Base-by-base conservation (phyloP, 2,888 invertebrate genomes). In the Latheticus oryzae region DNA sequence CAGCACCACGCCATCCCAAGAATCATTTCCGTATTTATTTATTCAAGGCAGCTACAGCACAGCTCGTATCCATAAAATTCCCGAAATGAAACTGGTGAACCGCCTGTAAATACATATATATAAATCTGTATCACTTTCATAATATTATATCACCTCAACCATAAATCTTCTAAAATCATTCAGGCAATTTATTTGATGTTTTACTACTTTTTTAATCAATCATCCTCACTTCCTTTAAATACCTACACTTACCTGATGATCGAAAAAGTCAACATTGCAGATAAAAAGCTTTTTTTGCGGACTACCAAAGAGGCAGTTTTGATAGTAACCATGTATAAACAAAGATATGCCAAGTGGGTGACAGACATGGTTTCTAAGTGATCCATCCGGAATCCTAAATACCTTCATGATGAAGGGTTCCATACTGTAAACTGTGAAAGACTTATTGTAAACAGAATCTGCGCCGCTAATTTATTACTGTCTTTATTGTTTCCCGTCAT, bases 1-100 rank as follows among this genome's bases (percentile, higher is more conserved):
- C 61, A 62, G 57, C 59, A 62, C 51, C 60, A 58, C 56, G 60
- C 58, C 63, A 59, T 58, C 69, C 69, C 65, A 68, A 73, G 74
- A 75, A 75, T 75, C 75, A 71, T 76, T 74, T 73, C 70, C 72
- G 60, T 76, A 74, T 76, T 76, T 76, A 75, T 76, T 76, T 76
- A 72, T 72, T 61, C 68, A 74, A 73, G 73, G 68, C 75, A 69
- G 72, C 71, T 69, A 72, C 73, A 71, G 70, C 62, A 71, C 73
- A 68, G 67, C 68, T 64, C 67, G 72, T 73, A 74, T 73, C 73
- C 73, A 75, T 75, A 75, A 75, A 76, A 72, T 70, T 65, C 63
- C 35, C 58, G 61, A 62, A 64, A 60, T 50, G 50, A 65, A 57
- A 56, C 52, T 60, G 47, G 37, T 60, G 55, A 28, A 54, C 26